Conservation (phyloP, 2,797 vertebrate species). For the Myotis vivesi region DNA sequence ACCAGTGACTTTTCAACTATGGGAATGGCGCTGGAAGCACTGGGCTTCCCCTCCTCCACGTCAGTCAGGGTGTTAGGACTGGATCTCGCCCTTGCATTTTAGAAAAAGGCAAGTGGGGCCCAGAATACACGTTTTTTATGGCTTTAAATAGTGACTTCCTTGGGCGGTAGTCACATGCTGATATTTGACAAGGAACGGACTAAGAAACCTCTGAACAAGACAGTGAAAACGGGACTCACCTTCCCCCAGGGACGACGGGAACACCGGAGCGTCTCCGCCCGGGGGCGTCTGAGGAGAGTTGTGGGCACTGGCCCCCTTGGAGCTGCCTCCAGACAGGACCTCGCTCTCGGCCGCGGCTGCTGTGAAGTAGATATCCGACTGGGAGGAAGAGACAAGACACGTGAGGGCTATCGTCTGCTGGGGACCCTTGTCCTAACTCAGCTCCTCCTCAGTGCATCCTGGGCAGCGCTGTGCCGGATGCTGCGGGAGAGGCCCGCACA, state of each 20-base stretch:
- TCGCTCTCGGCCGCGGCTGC: constrained; percentile 90
- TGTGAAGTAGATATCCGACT: constrained; percentile 98
- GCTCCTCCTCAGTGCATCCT: background rate
- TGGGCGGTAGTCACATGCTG: background rate
- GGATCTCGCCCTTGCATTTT: no score
- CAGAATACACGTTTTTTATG: background rate
- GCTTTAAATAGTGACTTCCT: background rate
- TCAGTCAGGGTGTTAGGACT: no score
- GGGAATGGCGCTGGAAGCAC: no score
- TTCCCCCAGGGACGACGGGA: constrained; percentile 91
- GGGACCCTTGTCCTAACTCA: background rate
- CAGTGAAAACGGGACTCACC: constrained; percentile 83
- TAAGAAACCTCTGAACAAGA: background rate
- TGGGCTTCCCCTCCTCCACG: no score
- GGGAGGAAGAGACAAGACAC: constrained; percentile 73
- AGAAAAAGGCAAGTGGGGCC: no score
- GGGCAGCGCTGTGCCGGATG: accelerated
- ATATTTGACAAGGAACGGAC: background rate
- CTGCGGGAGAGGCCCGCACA: background rate
- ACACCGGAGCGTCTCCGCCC: constrained; percentile 90
- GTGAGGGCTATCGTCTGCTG: background rate
- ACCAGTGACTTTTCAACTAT: no score
- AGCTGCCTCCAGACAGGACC: constrained; percentile 91
- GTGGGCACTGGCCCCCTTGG: constrained; percentile 92
- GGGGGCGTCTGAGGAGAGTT: constrained; percentile 95